A percentile compares a stretch with the other conserved stretches of the same genome.
phyloP scores from a whole-genome alignment of 2,797 vertebrate genomes.

The Cyclopterus lumpus region DNA sequence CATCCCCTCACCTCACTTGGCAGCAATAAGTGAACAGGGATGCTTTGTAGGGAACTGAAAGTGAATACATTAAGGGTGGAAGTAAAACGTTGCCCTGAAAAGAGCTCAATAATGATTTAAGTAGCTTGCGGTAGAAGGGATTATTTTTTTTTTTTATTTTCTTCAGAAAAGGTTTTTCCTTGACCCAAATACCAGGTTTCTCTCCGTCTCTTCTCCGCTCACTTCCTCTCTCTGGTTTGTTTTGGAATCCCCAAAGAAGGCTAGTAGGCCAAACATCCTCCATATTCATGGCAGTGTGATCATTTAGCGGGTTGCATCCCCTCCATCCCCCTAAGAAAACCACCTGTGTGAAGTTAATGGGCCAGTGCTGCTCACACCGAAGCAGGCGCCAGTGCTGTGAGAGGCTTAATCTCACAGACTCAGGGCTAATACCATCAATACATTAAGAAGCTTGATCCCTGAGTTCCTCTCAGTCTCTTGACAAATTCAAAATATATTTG shows the following conservation, averaged over 20 bases:
- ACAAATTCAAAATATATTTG: slow-evolving; percentile 67
- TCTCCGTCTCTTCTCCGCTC: slow-evolving; percentile 18
- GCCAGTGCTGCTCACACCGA: slow-evolving; percentile 46
- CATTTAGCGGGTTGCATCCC: slow-evolving; percentile 32
- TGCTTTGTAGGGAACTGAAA: slow-evolving; percentile 58
- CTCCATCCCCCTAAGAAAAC: background rate
- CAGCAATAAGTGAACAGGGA: slow-evolving; percentile 52
- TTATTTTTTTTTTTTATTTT: slow-evolving; percentile 32
- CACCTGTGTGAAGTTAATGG: slow-evolving; percentile 62
- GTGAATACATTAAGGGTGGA: slow-evolving; percentile 65
- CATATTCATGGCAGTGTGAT: slow-evolving; percentile 46
- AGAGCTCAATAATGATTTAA: slow-evolving; percentile 67
- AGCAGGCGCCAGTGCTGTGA: slow-evolving; percentile 50
- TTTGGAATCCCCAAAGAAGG: slow-evolving; percentile 53
- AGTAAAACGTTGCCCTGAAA: slow-evolving; percentile 56
- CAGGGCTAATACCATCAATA: slow-evolving; percentile 72
- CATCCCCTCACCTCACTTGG: slow-evolving; percentile 65
- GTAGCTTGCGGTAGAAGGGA: slow-evolving; percentile 55
- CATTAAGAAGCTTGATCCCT: slow-evolving; percentile 74
- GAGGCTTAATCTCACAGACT: slow-evolving; percentile 73
- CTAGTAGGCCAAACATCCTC: slow-evolving; percentile 40
- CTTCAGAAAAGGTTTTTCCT: slow-evolving; percentile 28
- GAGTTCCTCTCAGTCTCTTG: slow-evolving; percentile 58
- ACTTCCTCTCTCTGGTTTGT: slow-evolving; percentile 15
- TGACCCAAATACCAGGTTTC: slow-evolving; percentile 62